Conservation (phyloP, 2,113 vertebrate genomes). For the Orycteropus afer region DNA sequence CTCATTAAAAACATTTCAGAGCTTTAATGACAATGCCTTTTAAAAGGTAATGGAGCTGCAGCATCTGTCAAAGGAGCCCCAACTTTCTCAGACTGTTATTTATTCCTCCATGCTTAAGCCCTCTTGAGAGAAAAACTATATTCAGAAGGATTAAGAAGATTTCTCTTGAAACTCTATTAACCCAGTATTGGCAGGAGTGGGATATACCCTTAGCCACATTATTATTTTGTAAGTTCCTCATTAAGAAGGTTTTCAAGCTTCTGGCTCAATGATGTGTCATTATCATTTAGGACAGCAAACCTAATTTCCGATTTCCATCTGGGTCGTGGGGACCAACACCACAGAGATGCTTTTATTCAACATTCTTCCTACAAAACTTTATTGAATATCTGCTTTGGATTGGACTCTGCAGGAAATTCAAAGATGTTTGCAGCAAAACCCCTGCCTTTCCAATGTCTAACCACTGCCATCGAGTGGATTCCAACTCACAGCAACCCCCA, state of each 20-base stretch:
- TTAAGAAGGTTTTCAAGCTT: background rate
- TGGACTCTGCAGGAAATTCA: background rate
- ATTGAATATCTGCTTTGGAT: background rate
- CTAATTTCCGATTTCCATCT: constrained; percentile 34
- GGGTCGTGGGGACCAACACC: background rate
- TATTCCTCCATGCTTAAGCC: constrained; percentile 41
- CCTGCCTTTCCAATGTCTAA: background rate
- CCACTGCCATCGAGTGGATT: too few relatives aligned
- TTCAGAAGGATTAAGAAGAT: background rate
- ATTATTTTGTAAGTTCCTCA: background rate
- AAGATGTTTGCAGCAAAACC: background rate
- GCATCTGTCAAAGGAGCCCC: background rate
- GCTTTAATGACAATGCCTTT: constrained; percentile 52
- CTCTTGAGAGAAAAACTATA: constrained; percentile 31
- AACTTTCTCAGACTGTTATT: constrained; percentile 15
- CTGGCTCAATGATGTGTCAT: background rate
- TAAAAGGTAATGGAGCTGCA: background rate
- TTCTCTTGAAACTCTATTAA: constrained; percentile 28
- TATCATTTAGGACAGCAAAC: background rate
- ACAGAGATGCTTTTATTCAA: background rate
- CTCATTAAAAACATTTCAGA: constrained; percentile 60
- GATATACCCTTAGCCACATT: background rate
- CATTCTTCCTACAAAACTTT: constrained; percentile 7
- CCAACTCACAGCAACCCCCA: too few relatives aligned
- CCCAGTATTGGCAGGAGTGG: constrained; percentile 6